Base-by-base conservation (phyloP, 1,140 invertebrate genomes). In the Cephus cinctus region DNA sequence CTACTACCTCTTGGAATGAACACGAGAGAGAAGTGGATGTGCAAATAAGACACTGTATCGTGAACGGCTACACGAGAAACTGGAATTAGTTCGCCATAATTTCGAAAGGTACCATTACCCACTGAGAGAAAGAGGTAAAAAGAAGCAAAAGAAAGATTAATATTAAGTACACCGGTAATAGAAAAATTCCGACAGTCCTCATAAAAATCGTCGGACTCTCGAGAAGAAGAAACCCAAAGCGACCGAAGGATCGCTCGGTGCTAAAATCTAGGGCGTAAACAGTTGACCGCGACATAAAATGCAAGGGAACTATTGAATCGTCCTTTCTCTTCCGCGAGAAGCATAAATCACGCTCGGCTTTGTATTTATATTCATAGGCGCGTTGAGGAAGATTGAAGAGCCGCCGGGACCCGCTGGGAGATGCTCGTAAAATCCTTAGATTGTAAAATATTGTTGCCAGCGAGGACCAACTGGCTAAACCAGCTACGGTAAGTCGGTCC, bases 221-320 rank as follows among this genome's bases (percentile, higher is more conserved):
- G 49, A 44, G 42, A 39, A 52, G 43, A 52, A 52, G 47, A 58
- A 49, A 56, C 54, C 52, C 61, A 52, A 46, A 61, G 63, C 47
- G 56, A 42, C 59, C 49, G 60, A 51, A 49, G 43, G 57, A n/a
- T n/a, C n/a, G 39, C 14, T 4, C 52, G 69, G 64, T 70, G 59
- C 54, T 69, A 68, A 69, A 71, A 68, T 62, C 64, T 54, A 54
- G 57, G 58, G 55, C 59, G 58, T 71, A 70, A 71, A 69, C 60
- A 63, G n/a, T 52, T 71, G 69, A 71, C 69, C 69, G 61, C 69
- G 56, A 69, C 64, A 52, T 71, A 71, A 71, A 71, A 67, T 58
- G 47, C 39, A 51, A 52, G 44, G 34, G 34, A 59, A 63, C 60
- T 65, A 69, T 65, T 56, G 59, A 65, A 64, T 69, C 61, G 54